These are phyloP conservation scores for Gymnosoma rotundatum DNA, from an alignment of 2,888 invertebrate genomes.

Conservation along the genomic window DNA sequence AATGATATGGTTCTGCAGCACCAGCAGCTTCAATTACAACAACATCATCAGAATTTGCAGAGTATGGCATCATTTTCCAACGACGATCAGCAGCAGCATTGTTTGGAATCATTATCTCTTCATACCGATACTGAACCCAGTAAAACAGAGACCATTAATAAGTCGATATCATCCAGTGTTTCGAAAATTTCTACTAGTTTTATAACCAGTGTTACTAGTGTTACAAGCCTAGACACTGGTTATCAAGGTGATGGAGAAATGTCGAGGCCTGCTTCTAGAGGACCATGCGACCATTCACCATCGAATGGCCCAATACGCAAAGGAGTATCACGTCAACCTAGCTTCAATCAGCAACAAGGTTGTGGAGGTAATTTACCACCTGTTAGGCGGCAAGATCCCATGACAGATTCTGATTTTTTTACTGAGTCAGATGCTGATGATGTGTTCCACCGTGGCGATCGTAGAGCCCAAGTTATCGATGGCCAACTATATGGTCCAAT, in stretches of 20 bases:
- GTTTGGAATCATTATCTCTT: slow-evolving; percentile 69
- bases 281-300: slow-evolving; percentile 89
- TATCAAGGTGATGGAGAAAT: slow-evolving; percentile 96
- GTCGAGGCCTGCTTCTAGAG: slow-evolving; percentile 91
- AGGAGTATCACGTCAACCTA: slow-evolving; percentile 82
- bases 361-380: slow-evolving; percentile 83
- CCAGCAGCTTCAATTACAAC: slow-evolving; percentile 77
- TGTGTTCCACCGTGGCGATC: slow-evolving; percentile 86
- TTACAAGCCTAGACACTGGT: slow-evolving; percentile 95
- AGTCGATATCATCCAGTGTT: slow-evolving; percentile 83
- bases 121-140: slow-evolving; percentile 76
- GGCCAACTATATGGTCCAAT: slow-evolving; percentile 91
- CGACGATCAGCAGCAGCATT: slow-evolving; percentile 68
- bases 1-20: slow-evolving; percentile 82
- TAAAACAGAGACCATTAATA: slow-evolving; percentile 84
- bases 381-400: slow-evolving; percentile 89
- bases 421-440: slow-evolving; percentile 95
- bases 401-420: slow-evolving; percentile 96
- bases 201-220: slow-evolving; percentile 94
- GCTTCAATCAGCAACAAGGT: slow-evolving; percentile 78
- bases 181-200: slow-evolving; percentile 89
- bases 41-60: slow-evolving; percentile 62
- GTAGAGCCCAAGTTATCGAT: slow-evolving; percentile 92
- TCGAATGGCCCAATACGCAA: slow-evolving; percentile 83
- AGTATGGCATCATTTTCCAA: slow-evolving; percentile 34